Base-by-base conservation (phyloP, 2,888 invertebrate species). In the Pyrrhosoma nymphula region DNA sequence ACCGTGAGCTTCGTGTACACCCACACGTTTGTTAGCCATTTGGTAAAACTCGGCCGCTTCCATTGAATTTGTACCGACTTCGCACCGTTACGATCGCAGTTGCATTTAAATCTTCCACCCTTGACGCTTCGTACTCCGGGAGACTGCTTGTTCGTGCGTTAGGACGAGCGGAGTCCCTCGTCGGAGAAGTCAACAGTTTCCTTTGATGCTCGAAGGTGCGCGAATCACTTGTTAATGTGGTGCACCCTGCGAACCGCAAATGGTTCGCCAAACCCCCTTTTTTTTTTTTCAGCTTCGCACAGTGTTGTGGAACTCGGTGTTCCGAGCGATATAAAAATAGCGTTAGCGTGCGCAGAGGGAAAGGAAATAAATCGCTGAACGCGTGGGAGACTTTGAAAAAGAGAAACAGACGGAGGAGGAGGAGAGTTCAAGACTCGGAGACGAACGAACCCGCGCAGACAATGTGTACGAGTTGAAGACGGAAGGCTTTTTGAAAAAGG, bases 381-480 rank as follows among this genome's bases (percentile, higher is more conserved):
- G 82, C 82, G 82, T 82, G 82, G 82, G 82, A 82, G 82, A 69
- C n/a, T 20, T n/a, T 12, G n/a, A 35, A 18, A 16, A 26, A 82
- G 82, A 82, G 47, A 47, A 47, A 47, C 47, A 47, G 47, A 47
- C 47, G 47, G 47, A 47, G 82, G 82, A 30, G 18, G 82, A 35
- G 82, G 82, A 30, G 14, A 69, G 82, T 18, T 23, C 35, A 35
- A 12, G 20, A 60, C 47, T 47, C 3, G 16, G 2, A 60, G 82
- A 82, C 82, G 35, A 35, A 82, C 16, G 82, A 82, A 82, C 82
- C 82, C 82, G 82, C 82, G 30, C 82, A 82, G n/a, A 82, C 82
- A 82, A 82, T 82, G 82, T 26, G 82, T 82, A 82, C 82, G 82
- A 82, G 35, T 35, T 26, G 82, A 69, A 26, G 82, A 69, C 69